Evolutionary conservation across 2,113 vertebrate genomes (phyloP).

Genomic region (Limanda limanda): DNA sequence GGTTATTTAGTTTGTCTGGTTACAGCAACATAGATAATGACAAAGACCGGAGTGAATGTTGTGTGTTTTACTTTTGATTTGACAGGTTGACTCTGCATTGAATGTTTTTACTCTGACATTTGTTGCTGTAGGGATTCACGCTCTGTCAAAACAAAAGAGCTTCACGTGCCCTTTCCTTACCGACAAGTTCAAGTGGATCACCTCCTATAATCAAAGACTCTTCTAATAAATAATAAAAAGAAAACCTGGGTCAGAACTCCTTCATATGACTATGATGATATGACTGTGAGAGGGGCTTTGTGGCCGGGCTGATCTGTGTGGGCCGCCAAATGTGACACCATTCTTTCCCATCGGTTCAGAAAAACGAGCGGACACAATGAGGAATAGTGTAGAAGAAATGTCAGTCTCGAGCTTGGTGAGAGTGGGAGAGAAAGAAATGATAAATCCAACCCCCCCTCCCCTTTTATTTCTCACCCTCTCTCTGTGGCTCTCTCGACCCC

Average conservation of each 20-base stretch:
- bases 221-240: conserved; percentile 56
- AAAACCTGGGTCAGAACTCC: conserved; percentile 72
- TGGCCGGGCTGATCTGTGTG: conserved; percentile 61
- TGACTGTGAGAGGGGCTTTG: conserved; percentile 70
- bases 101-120: background rate
- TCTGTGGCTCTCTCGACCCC: background rate
- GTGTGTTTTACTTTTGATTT: background rate
- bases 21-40: background rate
- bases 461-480: too few species aligned
- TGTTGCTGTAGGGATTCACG: conserved; percentile 18
- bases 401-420: conserved; percentile 4
- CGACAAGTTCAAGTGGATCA: conserved; percentile 65
- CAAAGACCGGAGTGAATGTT: background rate
- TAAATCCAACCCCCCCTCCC: background rate
- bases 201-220: conserved; percentile 75
- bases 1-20: background rate
- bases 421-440: background rate
- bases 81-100: background rate
- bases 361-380: conserved; percentile 22
- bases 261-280: conserved; percentile 74
- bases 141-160: conserved; percentile 21
- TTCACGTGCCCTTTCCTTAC: conserved; percentile 50
- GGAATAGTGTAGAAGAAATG: conserved; percentile 27
- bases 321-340: conserved; percentile 62
- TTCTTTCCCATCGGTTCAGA: conserved; percentile 60